Evolutionary conservation across 2,888 invertebrate species (phyloP), one percentile per base, ranked within the genome.

Genomic region (Machimus atricapillus): DNA sequence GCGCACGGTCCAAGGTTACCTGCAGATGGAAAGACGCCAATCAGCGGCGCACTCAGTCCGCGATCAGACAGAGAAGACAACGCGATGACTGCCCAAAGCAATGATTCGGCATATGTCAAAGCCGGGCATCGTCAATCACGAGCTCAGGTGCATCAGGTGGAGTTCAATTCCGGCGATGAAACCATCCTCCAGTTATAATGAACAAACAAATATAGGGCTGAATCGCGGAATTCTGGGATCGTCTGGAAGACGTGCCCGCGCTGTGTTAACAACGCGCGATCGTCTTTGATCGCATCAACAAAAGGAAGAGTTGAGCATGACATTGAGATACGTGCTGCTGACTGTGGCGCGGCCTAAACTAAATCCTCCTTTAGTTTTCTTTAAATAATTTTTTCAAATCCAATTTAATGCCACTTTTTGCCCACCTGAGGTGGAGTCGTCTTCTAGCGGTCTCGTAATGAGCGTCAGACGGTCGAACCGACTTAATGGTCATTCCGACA

Each of bases 401-500:
- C 82, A 82, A 82, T 82, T 82, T 82, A 82, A 82, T 82, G 82
- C 82, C 37, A 34, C 37, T 82, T 82, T 82, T 82, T 82, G 58
- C 82, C 37, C 58, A 66, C 76, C 34, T 82, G 40, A 66, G 82
- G 58, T 82, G 82, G 82, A 82, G 58, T 82, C 82, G 27, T 66
- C 37, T 34, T 78, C 46, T 27, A 40, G 37, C 37, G 37, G n/a
- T 52, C 43, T 82, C 82, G 58, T 82, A 82, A 82, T 82, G 66
- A 82, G 58, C 37, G 37, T 82, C 46, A 27, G 19, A 16, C 27
- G 6, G 5, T 16, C 14, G 46, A 8, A 8, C 52, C 19, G 76
- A 34, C n/a, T 27, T 58, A 58, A 37, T 46, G 40, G 78, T 34
- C 40, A 34, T 76, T 76, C 19, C 8, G 76, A 76, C 16, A 9